Base-by-base conservation (phyloP, 2,113 vertebrate genomes). In the Spermophilus dauricus region DNA sequence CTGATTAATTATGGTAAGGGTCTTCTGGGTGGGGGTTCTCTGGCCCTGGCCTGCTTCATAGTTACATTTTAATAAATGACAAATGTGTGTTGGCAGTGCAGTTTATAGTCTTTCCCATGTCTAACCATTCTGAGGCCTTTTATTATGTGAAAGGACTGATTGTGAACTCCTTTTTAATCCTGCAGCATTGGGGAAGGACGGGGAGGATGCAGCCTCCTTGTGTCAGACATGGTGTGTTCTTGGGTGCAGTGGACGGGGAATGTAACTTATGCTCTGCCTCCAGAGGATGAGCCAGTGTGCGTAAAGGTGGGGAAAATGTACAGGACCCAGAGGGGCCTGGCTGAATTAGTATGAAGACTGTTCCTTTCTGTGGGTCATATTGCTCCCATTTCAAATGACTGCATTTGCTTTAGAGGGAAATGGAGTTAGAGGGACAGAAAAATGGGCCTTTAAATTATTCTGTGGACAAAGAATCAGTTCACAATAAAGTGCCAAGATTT, bases 11-110 rank as follows among this genome's bases (percentile, higher is more conserved):
- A 53, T 53, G 51, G 13, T 53, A 53, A 53, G 14, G 51, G 12
- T 53, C 51, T 53, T 53, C 51, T 53, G 51, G 51, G 51, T 51
- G 48, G 48, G 48, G 16, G 51, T 16, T n/a, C n/a, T n/a, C n/a
- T n/a, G n/a, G n/a, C 51, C 17, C 51, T 53, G 51, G 51, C 51
- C 51, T 53, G 51, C 51, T 53, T 53, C 51, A 53, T 53, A 16
- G 51, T 87, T 84, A 34, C 11, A 18, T 65, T 93, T 94, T 94
- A 63, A 42, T 90, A 75, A 88, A 45, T 61, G 61, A 20, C 76
- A 75, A 20, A 9, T 34, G 8, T 34, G 8, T 86, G 45, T 28
- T 48, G 45, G 88, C 17, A n/a, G 34, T 70, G 39, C 5, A 5
- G n/a, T 82, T 91, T 86, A 5, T 11, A 70, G 56, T 14, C 32